phyloP scores from a whole-genome alignment of 2,888 invertebrate genomes.

The Helleia helle region DNA sequence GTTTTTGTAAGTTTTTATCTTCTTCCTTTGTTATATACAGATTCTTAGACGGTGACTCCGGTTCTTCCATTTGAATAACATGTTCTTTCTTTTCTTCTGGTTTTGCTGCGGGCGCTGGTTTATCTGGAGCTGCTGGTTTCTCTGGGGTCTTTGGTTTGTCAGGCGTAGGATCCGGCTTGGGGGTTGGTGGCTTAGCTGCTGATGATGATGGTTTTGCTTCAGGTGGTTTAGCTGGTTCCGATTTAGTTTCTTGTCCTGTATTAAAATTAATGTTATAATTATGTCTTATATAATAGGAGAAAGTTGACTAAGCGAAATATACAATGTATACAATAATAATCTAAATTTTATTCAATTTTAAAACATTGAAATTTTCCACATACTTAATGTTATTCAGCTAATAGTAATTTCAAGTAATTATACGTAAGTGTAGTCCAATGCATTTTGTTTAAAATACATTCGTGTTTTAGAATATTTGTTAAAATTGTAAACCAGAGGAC shows the following conservation, averaged over 20 bases:
- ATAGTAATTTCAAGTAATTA: too few species aligned
- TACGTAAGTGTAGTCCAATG: too few species aligned
- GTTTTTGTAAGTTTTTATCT: conserved; percentile 45
- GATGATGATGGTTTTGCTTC: conserved; percentile 12
- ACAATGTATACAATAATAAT: too few species aligned
- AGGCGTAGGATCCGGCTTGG: background rate
- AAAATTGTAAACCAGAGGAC: too few species aligned
- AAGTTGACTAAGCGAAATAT: too few species aligned
- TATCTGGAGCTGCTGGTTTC: conserved; percentile 26
- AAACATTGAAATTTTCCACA: too few species aligned
- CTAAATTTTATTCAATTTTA: too few species aligned
- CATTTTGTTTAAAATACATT: too few species aligned
- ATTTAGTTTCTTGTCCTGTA: background rate
- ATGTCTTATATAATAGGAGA: too few species aligned
- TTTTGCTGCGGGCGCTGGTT: conserved; percentile 30
- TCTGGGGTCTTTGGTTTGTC: conserved; percentile 36
- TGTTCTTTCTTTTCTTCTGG: conserved; percentile 40
- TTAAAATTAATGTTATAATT: too few species aligned
- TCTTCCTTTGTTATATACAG: conserved; percentile 50
- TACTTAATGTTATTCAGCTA: too few species aligned
- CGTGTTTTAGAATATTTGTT: too few species aligned
- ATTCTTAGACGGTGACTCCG: conserved; percentile 40
- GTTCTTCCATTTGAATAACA: conserved; percentile 52
- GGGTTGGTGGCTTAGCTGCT: background rate
- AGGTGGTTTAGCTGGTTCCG: background rate